Evolutionary conservation across 1,140 invertebrate species (phyloP), one percentile per base, ranked within the genome.

Genomic region (Rhopalosiphum maidis): DNA sequence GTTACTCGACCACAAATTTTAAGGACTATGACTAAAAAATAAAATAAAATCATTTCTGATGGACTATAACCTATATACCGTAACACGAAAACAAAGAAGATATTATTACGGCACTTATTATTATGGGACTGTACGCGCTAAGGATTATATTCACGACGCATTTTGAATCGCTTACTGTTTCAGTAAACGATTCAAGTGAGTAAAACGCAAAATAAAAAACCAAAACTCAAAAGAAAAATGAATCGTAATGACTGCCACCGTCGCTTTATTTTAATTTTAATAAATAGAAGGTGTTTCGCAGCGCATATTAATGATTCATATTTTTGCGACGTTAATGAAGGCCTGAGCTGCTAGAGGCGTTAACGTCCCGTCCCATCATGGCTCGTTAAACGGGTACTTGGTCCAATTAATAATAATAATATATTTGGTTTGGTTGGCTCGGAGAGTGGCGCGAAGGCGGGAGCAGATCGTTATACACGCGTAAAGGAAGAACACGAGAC

Each of bases 341-440:
- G 37, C n/a, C 41, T 48, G 25, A 25, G 55, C 41, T n/a, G 89
- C 55, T 77, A n/a, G 85, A 87, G 85, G 85, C 86, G 86, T 85
- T 85, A 41, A 85, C 83, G 23, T 85, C 37, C 22, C 83, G 1
- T 25, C 30, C 25, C 43, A n/a, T 48, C 86, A 41, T 68, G 83
- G 37, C 54, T 90, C 89, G 60, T 91, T 77, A 77, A 91, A 41
- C 90, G 90, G 55, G 55, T 77, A 68, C 41, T n/a, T n/a, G 41
- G 60, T 77, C 55, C 90, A 77, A 91, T 91, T 91, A 68, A 77
- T 91, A 77, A 91, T 87, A 87, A 48, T 91, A 91, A 77, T n/a
- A 68, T 77, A 60, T 91, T 91, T 77, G 41, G 41, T 46, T 77
- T 82, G 35, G 37, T n/a, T 68, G 5, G 60, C 15, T 25, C 2